These are phyloP conservation scores for Amazona vittata DNA, from an alignment of 2,113 vertebrate species.

Conservation along the genomic window DNA sequence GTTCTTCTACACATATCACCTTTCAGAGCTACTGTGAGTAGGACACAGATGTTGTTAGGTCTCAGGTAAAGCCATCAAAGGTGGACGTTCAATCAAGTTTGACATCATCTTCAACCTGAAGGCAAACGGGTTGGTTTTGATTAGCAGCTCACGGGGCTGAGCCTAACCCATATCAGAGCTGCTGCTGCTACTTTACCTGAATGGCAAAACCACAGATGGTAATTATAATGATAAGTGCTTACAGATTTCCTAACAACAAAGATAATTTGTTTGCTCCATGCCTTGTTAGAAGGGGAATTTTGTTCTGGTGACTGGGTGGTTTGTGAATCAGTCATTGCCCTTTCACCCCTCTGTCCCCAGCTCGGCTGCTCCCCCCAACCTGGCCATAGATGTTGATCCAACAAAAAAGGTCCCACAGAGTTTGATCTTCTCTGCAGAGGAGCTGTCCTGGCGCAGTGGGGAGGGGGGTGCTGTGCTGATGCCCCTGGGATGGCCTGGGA, in stretches of 20 bases:
- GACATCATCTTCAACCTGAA: slow-evolving; percentile 69
- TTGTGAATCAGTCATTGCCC: slow-evolving; percentile 68
- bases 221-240: slow-evolving; percentile 81
- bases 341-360: slow-evolving; percentile 69
- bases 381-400: slow-evolving; percentile 56
- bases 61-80: slow-evolving; percentile 68
- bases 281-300: slow-evolving; percentile 76
- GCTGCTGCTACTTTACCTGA: slow-evolving; percentile 75
- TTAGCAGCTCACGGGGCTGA: slow-evolving; percentile 61
- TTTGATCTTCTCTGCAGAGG: not conserved
- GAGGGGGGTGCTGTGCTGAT: not conserved
- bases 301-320: slow-evolving; percentile 74
- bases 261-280: slow-evolving; percentile 82
- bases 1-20: slow-evolving; percentile 44
- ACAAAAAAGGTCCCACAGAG: not conserved
- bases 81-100: slow-evolving; percentile 65
- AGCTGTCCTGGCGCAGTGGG: not conserved
- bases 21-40: slow-evolving; percentile 72
- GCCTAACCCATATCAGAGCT: slow-evolving; percentile 53
- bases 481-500: not conserved
- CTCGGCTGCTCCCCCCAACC: slow-evolving; percentile 25
- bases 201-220: slow-evolving; percentile 75
- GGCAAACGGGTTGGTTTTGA: slow-evolving; percentile 75
- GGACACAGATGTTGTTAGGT: slow-evolving; percentile 65
- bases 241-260: slow-evolving; percentile 82